phyloP scores from a whole-genome alignment of 2,113 vertebrate genomes.

The Dicaeum eximium region DNA sequence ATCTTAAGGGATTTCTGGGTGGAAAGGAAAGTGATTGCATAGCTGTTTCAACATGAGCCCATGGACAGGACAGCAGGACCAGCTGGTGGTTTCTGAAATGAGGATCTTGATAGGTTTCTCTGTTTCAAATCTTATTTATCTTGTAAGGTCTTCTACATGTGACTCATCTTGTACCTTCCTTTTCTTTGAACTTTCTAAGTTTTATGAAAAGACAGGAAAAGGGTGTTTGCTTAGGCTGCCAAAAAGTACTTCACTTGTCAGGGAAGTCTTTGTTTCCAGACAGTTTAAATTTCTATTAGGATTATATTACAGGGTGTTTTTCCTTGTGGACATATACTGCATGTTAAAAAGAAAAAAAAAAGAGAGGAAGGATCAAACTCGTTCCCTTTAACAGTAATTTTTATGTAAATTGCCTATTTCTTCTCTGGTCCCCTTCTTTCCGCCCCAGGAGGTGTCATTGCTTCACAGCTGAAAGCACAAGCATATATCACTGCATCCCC shows the following conservation, averaged over 20 bases:
- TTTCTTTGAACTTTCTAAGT: not conserved
- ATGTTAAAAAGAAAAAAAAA: not conserved
- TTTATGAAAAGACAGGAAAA: not conserved
- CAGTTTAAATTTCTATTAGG: not conserved
- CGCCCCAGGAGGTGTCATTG: not conserved
- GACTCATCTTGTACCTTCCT: not conserved
- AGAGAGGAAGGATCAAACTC: not conserved
- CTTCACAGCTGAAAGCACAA: conserved; percentile 30
- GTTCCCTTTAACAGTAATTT: not conserved
- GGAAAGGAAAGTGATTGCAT: accelerated
- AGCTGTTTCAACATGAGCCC: not conserved
- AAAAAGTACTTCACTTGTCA: not conserved
- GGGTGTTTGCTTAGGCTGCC: not conserved
- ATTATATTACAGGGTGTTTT: not conserved
- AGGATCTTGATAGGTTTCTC: not conserved
- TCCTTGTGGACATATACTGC: not conserved
- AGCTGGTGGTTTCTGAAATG: not conserved
- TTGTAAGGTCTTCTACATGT: not conserved
- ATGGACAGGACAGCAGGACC: not conserved
- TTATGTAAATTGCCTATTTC: not conserved
- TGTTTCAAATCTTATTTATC: not conserved
- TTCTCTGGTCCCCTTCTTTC: not conserved
- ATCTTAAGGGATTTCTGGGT: not conserved
- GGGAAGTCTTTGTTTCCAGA: not conserved
- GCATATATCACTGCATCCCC: not conserved